Percentiles rank a stretch among this genome's conserved stretches.
Conservation (phyloP, 2,113 vertebrate species). For the Astatotilapia flaviijosephi region DNA sequence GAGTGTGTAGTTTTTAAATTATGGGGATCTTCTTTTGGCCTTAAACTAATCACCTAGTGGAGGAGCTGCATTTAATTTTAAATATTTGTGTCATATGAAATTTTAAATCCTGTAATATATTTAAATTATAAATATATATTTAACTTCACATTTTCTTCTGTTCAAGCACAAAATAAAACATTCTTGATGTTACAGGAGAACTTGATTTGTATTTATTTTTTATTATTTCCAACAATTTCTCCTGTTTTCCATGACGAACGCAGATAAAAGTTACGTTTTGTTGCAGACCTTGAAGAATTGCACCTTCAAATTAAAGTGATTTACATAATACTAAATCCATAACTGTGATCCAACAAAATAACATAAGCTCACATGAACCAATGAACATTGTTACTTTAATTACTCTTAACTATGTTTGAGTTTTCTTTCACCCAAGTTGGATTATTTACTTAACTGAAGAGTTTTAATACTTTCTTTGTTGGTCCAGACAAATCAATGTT, state of each 20-base stretch:
- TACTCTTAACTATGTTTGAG: not conserved
- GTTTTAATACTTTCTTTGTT: not conserved
- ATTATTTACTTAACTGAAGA: not conserved
- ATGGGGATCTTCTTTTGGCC: no score
- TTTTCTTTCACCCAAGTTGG: not conserved
- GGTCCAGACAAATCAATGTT: not conserved
- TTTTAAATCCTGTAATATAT: not conserved
- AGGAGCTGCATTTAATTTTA: not conserved
- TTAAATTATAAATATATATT: not conserved
- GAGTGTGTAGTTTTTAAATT: rapidly evolving
- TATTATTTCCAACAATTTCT: not conserved
- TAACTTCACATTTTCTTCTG: not conserved
- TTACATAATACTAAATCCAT: not conserved
- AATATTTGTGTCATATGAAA: not conserved
- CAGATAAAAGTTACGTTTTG: not conserved
- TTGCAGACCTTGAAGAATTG: not conserved
- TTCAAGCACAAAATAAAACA: not conserved
- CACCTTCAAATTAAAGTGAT: not conserved
- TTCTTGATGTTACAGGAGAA: not conserved
- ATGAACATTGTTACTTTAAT: not conserved
- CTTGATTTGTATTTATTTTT: not conserved
- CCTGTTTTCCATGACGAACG: rapidly evolving
- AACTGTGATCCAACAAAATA: not conserved
- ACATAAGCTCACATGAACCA: rapidly evolving
- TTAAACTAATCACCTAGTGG: not conserved